Base-by-base conservation (phyloP, 2,888 invertebrate genomes). In the Amblyjoppa proteus region DNA sequence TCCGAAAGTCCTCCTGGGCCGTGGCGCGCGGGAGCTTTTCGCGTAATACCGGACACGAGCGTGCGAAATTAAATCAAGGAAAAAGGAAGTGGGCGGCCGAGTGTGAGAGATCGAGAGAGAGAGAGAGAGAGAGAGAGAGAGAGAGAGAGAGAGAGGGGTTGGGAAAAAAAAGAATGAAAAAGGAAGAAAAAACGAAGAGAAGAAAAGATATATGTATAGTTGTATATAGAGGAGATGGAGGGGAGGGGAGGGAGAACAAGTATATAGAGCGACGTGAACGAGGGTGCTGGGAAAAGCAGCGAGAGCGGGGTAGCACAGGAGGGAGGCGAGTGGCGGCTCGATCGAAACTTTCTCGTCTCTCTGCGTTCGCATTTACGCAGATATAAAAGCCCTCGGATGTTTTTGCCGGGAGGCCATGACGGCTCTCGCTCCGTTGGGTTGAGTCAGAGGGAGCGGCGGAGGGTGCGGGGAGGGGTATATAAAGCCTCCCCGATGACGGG, bases 371-470 rank as follows among this genome's bases (percentile, higher is more conserved):
- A 91, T 93, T 86, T 85, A 90, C 88, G 88, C 88, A 89, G 88
- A 90, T 90, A 91, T 91, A 92, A 92, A 92, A 91, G 90, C 89
- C 82, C 86, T 88, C 89, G 89, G 88, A 90, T 90, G 90, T 91
- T 91, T 91, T 90, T 88, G 88, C 88, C 87, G 89, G 89, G 89
- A 90, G 87, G 89, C 89, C 89, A 89, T 88, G 90, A 90, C 89
- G 89, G 85, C 85, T 88, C 87, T 88, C 85, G 87, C 81, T 83
- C 85, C 83, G 81, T 83, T 83, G 85, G 86, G 85, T 84, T 87
- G 88, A 87, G 85, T 86, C 87, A 83, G 87, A 87, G 83, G 81
- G 82, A 87, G 88, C 83, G 83, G 86, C 83, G 79, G 81, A 81
- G 84, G 75, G 84, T 71, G 85, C 76, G 81, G 70, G 64, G 66